Conservation (phyloP, 2,113 vertebrate species). For the Gobius niger region DNA sequence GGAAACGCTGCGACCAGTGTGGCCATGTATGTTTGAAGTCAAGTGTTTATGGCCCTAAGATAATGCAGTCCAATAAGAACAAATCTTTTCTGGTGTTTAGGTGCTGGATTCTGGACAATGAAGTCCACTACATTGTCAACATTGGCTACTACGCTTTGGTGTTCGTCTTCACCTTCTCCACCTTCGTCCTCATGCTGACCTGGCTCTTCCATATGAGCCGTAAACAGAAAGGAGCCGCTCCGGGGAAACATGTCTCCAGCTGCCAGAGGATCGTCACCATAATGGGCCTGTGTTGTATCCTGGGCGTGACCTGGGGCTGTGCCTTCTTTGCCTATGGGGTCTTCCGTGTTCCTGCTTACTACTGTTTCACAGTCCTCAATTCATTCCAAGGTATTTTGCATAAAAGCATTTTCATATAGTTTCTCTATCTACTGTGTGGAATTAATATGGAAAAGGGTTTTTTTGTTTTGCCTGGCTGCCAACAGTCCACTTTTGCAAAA, state of each 20-base stretch:
- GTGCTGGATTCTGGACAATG: constrained; percentile 72
- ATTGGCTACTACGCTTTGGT: constrained; percentile 68
- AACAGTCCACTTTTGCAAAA: no score
- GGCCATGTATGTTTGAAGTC: constrained; percentile 60
- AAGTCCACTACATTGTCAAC: constrained; percentile 64
- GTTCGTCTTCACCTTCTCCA: constrained; percentile 68
- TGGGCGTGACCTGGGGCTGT: constrained; percentile 74
- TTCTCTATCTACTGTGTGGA: not conserved
- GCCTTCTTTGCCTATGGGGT: constrained; percentile 68
- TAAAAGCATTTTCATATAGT: not conserved
- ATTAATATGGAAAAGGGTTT: no score
- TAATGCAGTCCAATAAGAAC: no score
- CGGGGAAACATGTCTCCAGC: rapidly evolving
- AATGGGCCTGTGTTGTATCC: constrained; percentile 66
- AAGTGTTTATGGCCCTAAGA: no score
- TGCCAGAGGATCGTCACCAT: constrained; percentile 23
- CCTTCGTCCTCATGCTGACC: constrained; percentile 57
- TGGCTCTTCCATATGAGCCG: constrained; percentile 53
- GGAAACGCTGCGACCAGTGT: not conserved
- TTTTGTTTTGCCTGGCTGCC: no score
- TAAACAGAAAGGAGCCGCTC: not conserved
- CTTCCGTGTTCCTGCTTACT: constrained; percentile 55
- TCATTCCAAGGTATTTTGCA: constrained; percentile 72
- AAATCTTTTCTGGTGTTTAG: constrained; percentile 41
- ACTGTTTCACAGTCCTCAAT: constrained; percentile 74